These are phyloP conservation scores for Nixonia krombeini DNA, from an alignment of 1,140 invertebrate species.

Conservation along the genomic window DNA sequence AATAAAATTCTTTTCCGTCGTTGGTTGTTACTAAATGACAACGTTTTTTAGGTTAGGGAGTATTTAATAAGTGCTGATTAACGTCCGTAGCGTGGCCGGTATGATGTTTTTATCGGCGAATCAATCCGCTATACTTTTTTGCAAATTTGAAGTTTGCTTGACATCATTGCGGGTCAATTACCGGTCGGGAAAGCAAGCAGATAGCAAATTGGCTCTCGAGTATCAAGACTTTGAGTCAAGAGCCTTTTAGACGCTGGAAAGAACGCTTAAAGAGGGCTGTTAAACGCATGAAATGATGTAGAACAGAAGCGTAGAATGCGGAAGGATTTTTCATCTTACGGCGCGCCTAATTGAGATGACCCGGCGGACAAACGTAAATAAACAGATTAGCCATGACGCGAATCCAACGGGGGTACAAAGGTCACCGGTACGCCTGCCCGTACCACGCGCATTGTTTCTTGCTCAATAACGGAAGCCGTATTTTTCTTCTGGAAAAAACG, in stretches of 20 bases:
- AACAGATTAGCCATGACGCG: no score
- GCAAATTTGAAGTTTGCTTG: slow-evolving; percentile 10
- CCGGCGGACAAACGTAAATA: no score
- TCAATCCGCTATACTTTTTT: neutral
- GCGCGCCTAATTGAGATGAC: slow-evolving; percentile 24
- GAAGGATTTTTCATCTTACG: slow-evolving; percentile 37
- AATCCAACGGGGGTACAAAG: no score
- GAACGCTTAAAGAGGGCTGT: slow-evolving; percentile 44
- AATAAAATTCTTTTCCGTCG: no score
- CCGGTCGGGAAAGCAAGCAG: slow-evolving; percentile 14
- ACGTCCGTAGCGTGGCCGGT: no score
- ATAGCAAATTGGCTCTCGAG: slow-evolving; percentile 22
- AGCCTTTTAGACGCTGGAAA: slow-evolving; percentile 42
- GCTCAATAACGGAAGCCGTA: no score
- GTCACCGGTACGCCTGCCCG: no score
- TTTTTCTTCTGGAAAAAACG: no score
- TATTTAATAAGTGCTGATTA: no score
- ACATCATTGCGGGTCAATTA: slow-evolving; percentile 27
- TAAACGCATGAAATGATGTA: slow-evolving; percentile 39
- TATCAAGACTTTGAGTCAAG: slow-evolving; percentile 26
- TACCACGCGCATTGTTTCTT: no score
- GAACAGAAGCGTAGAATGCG: slow-evolving; percentile 46
- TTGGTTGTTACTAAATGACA: no score
- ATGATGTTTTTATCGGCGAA: neutral
- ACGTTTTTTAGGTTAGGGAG: no score